These are phyloP conservation scores for Acrobasis repandana DNA, from an alignment of 2,888 invertebrate genomes.

Conservation along the genomic window DNA sequence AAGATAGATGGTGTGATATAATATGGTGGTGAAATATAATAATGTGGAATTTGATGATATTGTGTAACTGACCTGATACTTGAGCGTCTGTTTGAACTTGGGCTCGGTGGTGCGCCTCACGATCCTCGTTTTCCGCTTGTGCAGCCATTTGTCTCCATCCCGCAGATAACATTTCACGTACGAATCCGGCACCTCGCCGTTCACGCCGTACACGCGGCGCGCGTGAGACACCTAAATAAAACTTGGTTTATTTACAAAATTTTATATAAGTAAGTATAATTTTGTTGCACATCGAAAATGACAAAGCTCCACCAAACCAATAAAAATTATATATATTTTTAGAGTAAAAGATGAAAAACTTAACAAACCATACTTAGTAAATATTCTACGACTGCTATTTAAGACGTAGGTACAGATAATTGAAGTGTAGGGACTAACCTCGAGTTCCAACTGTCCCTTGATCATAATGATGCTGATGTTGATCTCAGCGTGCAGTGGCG, in stretches of 20 bases:
- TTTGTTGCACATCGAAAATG: no score
- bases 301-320: no score
- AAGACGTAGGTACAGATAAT: no score
- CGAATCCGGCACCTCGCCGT: slow-evolving; percentile 91
- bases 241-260: no score
- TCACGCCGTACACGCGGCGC: slow-evolving; percentile 80
- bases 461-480: slow-evolving; percentile 94
- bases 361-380: no score
- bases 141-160: slow-evolving; percentile 93
- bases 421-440: slow-evolving; percentile 66
- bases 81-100: slow-evolving; percentile 93
- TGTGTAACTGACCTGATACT: slow-evolving; percentile 85
- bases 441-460: slow-evolving; percentile 95
- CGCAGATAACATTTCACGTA: slow-evolving; percentile 97
- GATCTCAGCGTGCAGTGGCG: slow-evolving; percentile 90
- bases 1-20: no score
- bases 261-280: neutral
- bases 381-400: no score
- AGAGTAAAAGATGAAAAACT: no score
- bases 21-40: no score
- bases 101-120: slow-evolving; percentile 92
- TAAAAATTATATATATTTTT: no score
- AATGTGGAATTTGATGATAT: no score
- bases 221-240: slow-evolving; percentile 67
- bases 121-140: slow-evolving; percentile 95